Percentiles rank a stretch among this genome's conserved stretches.
Evolutionary conservation across 2,888 invertebrate species (phyloP).

Genomic region (Aricia artaxerxes): DNA sequence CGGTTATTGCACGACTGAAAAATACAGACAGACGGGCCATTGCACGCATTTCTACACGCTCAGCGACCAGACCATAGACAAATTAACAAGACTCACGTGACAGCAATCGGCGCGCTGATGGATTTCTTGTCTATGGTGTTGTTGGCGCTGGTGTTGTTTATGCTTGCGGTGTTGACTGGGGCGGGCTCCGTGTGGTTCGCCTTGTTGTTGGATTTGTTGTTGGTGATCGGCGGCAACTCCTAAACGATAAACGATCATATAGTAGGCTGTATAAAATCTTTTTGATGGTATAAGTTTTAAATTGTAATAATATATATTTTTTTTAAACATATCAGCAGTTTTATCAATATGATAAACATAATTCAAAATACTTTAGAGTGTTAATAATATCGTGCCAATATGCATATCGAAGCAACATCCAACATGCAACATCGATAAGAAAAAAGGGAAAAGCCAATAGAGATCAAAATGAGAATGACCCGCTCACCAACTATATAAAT

Average conservation of each 20-base stretch:
- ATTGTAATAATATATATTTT: background rate
- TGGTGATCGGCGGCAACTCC: slow-evolving; percentile 74
- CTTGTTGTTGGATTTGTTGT: slow-evolving; percentile 62
- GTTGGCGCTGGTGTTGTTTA: slow-evolving; percentile 58
- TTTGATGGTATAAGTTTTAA: slow-evolving; percentile 17
- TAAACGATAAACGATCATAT: slow-evolving; percentile 45
- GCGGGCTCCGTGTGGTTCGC: slow-evolving; percentile 54
- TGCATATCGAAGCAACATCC: slow-evolving; percentile 70
- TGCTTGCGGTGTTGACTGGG: slow-evolving; percentile 47
- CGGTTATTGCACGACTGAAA: too few relatives aligned
- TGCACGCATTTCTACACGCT: background rate
- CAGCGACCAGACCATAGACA: background rate
- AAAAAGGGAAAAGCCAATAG: slow-evolving; percentile 50
- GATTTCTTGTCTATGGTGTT: slow-evolving; percentile 74
- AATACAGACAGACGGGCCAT: too few relatives aligned
- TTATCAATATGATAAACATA: slow-evolving; percentile 16
- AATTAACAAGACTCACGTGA: slow-evolving; percentile 61
- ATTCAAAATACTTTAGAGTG: slow-evolving; percentile 30
- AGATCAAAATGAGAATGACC: slow-evolving; percentile 78
- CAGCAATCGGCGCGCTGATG: slow-evolving; percentile 75
- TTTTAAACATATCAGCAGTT: slow-evolving; percentile 1
- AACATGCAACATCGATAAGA: slow-evolving; percentile 73
- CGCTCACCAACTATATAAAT: slow-evolving; percentile 46
- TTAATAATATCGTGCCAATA: slow-evolving; percentile 63
- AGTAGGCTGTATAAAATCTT: slow-evolving; percentile 24